phyloP scores from a whole-genome alignment of 2,797 vertebrate species.

The Lacerta viridis region DNA sequence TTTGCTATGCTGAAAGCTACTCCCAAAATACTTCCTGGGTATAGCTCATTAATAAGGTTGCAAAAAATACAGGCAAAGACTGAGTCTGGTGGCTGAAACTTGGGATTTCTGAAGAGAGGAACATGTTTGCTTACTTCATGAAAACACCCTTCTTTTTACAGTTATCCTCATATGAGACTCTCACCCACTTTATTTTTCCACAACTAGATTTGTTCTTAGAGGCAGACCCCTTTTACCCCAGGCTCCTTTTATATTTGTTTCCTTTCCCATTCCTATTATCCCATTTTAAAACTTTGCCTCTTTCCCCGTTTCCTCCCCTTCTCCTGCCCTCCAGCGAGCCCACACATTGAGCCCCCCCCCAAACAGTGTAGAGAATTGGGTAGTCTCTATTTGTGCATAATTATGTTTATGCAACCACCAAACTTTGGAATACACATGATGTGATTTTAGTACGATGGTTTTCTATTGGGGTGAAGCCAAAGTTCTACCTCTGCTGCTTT shows the following conservation, averaged over 20 bases:
- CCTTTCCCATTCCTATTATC: neutral
- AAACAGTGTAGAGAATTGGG: neutral
- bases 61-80: neutral
- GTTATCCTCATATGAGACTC: neutral
- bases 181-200: neutral
- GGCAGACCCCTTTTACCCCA: neutral
- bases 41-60: neutral
- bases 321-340: neutral
- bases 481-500: neutral
- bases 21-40: too few relatives aligned
- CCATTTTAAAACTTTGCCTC: too few relatives aligned
- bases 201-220: neutral
- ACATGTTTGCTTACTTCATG: neutral
- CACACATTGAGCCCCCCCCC: too few relatives aligned
- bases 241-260: neutral
- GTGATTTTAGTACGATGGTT: neutral
- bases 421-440: neutral
- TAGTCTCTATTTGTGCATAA: neutral
- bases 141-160: neutral
- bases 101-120: neutral
- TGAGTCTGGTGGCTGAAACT: neutral
- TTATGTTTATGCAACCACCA: slow-evolving; percentile 4
- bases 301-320: too few relatives aligned
- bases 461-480: slow-evolving; percentile 13
- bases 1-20: neutral